Conservation (phyloP, 2,797 vertebrate genomes). For the Poeciliopsis turneri region DNA sequence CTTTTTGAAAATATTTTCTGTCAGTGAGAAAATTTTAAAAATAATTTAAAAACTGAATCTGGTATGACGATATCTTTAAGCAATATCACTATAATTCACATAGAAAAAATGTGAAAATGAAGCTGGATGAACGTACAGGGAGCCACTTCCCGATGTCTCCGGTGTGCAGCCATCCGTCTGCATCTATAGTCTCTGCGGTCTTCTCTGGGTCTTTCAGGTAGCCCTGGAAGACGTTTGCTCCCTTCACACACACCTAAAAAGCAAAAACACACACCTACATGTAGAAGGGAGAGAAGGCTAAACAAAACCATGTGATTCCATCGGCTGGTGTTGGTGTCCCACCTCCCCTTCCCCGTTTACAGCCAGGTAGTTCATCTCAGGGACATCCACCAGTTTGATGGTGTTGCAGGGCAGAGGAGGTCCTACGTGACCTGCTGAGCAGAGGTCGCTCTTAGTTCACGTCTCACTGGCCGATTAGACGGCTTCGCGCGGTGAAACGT, state of each 20-base stretch:
- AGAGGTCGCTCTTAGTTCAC: neutral
- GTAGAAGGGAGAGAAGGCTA: neutral
- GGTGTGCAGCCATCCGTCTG: constrained; percentile 93
- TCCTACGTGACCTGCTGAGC: constrained; percentile 89
- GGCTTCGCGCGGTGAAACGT: neutral
- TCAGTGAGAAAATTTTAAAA: too few relatives aligned
- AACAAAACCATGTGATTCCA: neutral
- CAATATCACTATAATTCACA: too few relatives aligned
- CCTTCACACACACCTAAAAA: constrained; percentile 91
- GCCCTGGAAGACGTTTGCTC: constrained; percentile 89
- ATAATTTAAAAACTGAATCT: too few relatives aligned
- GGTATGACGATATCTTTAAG: too few relatives aligned
- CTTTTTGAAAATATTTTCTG: too few relatives aligned
- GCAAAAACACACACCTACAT: neutral
- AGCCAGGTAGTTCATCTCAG: constrained; percentile 94
- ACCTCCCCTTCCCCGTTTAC: constrained; percentile 93
- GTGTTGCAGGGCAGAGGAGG: constrained; percentile 90
- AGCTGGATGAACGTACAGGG: constrained; percentile 80
- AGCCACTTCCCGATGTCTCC: constrained; percentile 97
- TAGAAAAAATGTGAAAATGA: neutral
- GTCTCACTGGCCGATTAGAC: neutral
- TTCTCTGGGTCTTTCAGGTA: constrained; percentile 92
- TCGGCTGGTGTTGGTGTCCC: constrained; percentile 27
- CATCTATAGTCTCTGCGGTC: constrained; percentile 87
- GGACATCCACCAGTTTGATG: constrained; percentile 91